These are phyloP conservation scores for Leptosomus discolor DNA, from an alignment of 2,113 vertebrate species.

Conservation along the genomic window DNA sequence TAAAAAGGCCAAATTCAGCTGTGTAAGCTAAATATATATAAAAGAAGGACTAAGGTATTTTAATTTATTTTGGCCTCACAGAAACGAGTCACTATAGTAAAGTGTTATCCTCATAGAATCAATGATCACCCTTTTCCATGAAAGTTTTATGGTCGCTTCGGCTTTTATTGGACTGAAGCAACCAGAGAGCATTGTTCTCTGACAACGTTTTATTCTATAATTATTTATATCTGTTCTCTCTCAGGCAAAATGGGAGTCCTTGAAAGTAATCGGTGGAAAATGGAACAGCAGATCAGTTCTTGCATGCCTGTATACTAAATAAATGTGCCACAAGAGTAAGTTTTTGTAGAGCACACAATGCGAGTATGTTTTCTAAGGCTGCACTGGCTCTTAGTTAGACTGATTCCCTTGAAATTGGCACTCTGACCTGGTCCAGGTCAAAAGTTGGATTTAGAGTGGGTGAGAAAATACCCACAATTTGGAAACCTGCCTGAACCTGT, in stretches of 20 bases:
- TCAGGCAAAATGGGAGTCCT: not conserved
- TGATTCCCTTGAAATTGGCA: not conserved
- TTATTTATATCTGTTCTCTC: not conserved
- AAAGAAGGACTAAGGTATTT: not conserved
- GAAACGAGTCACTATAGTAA: not conserved
- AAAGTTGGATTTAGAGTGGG: not conserved
- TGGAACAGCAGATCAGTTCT: not conserved
- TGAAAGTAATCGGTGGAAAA: not conserved
- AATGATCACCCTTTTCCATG: not conserved
- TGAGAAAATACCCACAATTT: not conserved
- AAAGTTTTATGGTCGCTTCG: not conserved
- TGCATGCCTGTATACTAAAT: not conserved
- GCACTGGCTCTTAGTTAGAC: not conserved
- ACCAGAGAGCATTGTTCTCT: not conserved
- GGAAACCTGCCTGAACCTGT: not conserved
- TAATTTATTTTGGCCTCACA: not conserved
- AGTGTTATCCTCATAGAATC: not conserved
- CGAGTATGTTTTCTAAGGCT: not conserved
- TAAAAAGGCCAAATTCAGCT: not conserved
- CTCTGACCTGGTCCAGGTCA: not conserved
- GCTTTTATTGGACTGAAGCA: not conserved
- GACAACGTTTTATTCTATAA: not conserved
- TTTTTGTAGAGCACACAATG: not conserved
- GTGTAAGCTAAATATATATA: not conserved
- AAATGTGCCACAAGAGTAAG: not conserved